phyloP scores from a whole-genome alignment of 2,797 vertebrate species.

The Setipinna tenuifilis region DNA sequence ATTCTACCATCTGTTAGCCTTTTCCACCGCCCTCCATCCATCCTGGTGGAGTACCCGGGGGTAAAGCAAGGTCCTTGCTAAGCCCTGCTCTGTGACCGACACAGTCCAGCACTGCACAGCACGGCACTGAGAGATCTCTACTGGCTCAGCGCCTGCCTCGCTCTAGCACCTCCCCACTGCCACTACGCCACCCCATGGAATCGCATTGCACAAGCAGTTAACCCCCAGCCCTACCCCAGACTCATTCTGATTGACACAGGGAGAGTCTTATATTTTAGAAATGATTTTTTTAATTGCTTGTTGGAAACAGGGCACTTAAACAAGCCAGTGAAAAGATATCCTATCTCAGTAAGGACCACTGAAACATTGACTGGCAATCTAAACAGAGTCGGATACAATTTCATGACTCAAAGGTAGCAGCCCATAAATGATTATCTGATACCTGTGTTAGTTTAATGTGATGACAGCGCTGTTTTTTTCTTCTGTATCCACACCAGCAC shows the following conservation, averaged over 20 bases:
- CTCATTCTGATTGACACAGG: neutral
- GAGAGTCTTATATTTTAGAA: neutral
- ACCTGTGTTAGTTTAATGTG: neutral
- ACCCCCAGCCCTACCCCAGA: no score
- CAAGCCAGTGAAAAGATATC: neutral
- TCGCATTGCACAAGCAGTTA: neutral
- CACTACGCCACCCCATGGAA: constrained; percentile 12
- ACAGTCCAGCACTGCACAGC: constrained; percentile 20
- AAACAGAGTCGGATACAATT: neutral
- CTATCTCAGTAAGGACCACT: neutral
- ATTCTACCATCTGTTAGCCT: constrained; percentile 45
- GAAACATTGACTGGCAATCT: neutral
- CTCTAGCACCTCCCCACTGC: neutral
- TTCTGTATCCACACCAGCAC: neutral
- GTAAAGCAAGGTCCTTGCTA: constrained; percentile 36
- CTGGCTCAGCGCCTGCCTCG: neutral
- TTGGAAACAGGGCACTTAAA: neutral
- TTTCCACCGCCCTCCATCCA: constrained; percentile 28
- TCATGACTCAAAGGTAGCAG: neutral
- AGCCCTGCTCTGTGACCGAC: constrained; percentile 29
- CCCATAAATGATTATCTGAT: neutral
- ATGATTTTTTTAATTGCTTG: neutral
- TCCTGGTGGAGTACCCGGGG: constrained; percentile 31
- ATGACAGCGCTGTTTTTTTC: neutral
- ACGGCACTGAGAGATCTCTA: constrained; percentile 21